These are phyloP conservation scores for Rhopalosiphum maidis DNA, from an alignment of 1,140 invertebrate genomes.

Conservation along the genomic window DNA sequence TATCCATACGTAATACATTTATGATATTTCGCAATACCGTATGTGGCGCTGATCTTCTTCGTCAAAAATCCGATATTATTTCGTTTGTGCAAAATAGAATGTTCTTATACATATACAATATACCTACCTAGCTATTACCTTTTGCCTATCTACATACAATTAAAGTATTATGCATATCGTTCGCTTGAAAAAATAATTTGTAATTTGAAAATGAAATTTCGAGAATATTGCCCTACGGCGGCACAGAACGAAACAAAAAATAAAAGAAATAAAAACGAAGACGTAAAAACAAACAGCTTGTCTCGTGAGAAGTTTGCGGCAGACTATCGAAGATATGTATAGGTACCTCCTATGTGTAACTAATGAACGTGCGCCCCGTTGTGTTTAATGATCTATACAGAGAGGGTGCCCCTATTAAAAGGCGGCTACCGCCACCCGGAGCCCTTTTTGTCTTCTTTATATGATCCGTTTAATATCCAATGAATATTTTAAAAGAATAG, in stretches of 20 bases:
- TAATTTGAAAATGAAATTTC: background rate
- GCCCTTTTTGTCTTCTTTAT: conserved; percentile 28
- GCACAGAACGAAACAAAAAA: background rate
- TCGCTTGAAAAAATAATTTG: background rate
- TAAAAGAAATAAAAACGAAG: conserved; percentile 30
- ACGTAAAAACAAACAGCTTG: conserved; percentile 53
- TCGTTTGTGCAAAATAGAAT: background rate
- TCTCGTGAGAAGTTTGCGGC: conserved; percentile 45
- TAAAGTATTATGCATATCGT: no score
- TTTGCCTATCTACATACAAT: background rate
- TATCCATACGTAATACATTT: background rate
- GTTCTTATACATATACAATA: background rate
- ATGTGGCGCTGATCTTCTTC: background rate
- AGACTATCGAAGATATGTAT: background rate
- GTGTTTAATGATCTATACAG: conserved; percentile 41
- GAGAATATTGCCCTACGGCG: background rate
- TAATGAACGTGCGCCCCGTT: conserved; percentile 55
- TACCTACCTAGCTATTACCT: background rate
- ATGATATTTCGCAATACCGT: background rate
- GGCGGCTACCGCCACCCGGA: conserved; percentile 45
- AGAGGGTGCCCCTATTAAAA: conserved; percentile 25
- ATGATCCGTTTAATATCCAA: conserved; percentile 55
- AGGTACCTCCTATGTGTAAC: background rate
- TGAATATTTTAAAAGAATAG: conserved; percentile 57
- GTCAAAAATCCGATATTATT: background rate